Evolutionary conservation across 2,797 vertebrate species (phyloP).

Genomic region (Myoxocephalus aenaeus): DNA sequence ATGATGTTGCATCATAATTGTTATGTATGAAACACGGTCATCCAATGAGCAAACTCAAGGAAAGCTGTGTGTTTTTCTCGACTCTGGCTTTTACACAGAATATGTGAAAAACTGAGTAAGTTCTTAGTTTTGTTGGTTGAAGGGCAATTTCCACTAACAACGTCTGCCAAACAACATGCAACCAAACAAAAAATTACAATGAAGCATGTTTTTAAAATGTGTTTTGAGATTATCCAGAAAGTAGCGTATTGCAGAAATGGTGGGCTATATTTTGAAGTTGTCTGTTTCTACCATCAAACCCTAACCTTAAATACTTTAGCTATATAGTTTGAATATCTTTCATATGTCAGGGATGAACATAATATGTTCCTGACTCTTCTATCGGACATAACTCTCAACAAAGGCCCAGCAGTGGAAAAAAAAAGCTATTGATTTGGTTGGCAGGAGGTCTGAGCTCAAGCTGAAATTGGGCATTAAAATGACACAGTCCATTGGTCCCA

Average conservation of each 20-base stretch:
- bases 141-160: not conserved
- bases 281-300: slow-evolving; percentile 2
- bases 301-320: not conserved
- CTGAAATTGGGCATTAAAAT: slow-evolving; percentile 80
- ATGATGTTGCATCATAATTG: slow-evolving; percentile 33
- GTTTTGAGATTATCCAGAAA: not conserved
- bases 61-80: slow-evolving; percentile 1
- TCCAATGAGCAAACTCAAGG: slow-evolving; percentile 9
- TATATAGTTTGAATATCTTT: slow-evolving; percentile 36
- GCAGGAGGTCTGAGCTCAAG: slow-evolving; percentile 74
- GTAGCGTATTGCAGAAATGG: not conserved
- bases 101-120: not conserved
- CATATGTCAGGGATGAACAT: slow-evolving; percentile 30
- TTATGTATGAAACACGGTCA: slow-evolving; percentile 10
- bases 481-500: slow-evolving; percentile 76
- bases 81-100: not conserved
- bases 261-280: not conserved
- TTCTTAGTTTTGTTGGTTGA: not conserved
- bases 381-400: slow-evolving; percentile 73
- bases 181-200: not conserved
- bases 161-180: not conserved
- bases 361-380: slow-evolving; percentile 60
- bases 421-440: slow-evolving; percentile 73
- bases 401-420: slow-evolving; percentile 59
- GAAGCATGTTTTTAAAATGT: not conserved